phyloP scores from a whole-genome alignment of 2,888 invertebrate genomes.

The Gisinianus flammeolus region DNA sequence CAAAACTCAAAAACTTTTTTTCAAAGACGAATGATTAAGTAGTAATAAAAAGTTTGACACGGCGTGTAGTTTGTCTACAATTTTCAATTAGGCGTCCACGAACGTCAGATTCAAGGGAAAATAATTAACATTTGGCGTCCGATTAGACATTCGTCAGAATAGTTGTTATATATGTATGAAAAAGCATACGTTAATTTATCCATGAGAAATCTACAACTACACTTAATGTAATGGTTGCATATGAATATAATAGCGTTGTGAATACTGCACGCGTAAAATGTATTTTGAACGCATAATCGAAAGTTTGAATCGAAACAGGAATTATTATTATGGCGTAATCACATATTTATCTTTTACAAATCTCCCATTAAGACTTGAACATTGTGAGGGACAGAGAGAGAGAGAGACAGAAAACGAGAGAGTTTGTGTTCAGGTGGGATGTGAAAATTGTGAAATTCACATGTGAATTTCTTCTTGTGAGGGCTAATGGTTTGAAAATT shows the following conservation, averaged over 20 bases:
- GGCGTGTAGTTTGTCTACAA: too few relatives aligned
- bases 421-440: not conserved
- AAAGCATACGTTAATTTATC: too few relatives aligned
- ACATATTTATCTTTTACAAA: conserved; percentile 40
- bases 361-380: conserved; percentile 40
- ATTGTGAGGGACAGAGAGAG: conserved; percentile 15
- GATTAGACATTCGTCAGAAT: conserved; percentile 6
- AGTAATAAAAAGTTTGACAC: too few relatives aligned
- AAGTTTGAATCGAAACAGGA: conserved; percentile 14
- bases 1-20: too few relatives aligned
- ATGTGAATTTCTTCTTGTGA: conserved; percentile 39
- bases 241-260: too few relatives aligned
- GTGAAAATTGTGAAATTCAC: not conserved
- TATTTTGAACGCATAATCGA: not conserved
- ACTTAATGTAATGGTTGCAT: too few relatives aligned
- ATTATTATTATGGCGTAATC: conserved; percentile 35
- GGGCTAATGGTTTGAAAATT: conserved; percentile 45
- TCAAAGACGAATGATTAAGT: too few relatives aligned
- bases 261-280: too few relatives aligned
- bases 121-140: not conserved
- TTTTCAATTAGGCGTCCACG: too few relatives aligned
- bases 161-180: too few relatives aligned
- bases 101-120: not conserved
- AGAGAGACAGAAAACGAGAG: not conserved
- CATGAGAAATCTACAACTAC: too few relatives aligned